Percentiles rank a stretch among this genome's conserved stretches.
Evolutionary conservation across 2,113 vertebrate genomes (phyloP).

Genomic region (Cyprinodon variegatus): DNA sequence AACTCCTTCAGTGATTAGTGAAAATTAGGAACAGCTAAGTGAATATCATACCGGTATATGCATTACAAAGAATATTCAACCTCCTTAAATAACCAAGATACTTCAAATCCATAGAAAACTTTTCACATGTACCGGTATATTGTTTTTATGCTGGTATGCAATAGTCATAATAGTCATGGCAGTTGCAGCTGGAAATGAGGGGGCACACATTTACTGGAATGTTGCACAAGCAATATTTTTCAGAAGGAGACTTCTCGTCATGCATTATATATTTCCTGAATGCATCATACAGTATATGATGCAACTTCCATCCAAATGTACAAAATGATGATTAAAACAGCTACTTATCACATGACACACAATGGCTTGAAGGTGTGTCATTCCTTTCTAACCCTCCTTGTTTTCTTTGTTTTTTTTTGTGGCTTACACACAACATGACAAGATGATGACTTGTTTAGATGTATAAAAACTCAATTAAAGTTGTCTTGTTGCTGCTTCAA

Average conservation of each 20-base stretch:
- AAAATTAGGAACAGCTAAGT: background rate
- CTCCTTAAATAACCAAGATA: background rate
- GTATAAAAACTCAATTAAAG: too few species aligned
- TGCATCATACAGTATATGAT: background rate
- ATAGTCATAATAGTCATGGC: background rate
- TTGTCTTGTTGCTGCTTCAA: background rate
- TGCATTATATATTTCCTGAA: background rate
- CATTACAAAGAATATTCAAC: background rate
- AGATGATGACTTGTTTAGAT: too few species aligned
- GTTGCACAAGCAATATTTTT: background rate
- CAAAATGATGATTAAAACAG: too few species aligned
- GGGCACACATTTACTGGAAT: background rate
- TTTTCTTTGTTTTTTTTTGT: background rate
- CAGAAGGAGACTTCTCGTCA: background rate
- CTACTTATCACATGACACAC: background rate
- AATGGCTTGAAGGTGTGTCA: too few species aligned
- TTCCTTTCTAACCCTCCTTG: background rate
- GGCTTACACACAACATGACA: too few species aligned
- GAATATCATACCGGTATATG: background rate
- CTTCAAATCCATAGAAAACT: background rate
- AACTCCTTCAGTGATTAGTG: background rate
- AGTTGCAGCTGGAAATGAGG: background rate
- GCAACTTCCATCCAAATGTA: background rate
- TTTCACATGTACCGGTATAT: background rate
- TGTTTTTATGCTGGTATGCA: background rate